phyloP scores from a whole-genome alignment of 1,140 invertebrate genomes.

The Lerema accius region DNA sequence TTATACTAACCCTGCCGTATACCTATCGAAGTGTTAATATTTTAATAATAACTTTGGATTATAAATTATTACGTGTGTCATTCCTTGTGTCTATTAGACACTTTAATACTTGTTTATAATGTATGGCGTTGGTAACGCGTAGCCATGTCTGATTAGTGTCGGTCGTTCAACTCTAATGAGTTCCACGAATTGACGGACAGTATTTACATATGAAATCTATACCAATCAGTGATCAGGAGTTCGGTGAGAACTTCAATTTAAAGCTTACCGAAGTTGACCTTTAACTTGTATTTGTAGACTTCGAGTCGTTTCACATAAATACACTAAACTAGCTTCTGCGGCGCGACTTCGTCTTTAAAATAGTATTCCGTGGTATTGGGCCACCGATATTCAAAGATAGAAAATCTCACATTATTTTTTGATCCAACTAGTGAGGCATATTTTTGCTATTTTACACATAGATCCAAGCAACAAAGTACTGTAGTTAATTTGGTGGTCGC shows the following conservation, averaged over 20 bases:
- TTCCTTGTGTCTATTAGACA: conserved; percentile 40
- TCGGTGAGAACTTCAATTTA: conserved; percentile 25
- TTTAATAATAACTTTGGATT: conserved; percentile 57
- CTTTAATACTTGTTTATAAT: conserved; percentile 50
- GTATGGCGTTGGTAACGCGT: conserved; percentile 38
- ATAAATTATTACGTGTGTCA: conserved; percentile 49
- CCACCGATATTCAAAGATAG: too few relatives aligned
- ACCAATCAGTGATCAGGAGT: conserved; percentile 26
- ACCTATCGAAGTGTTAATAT: conserved; percentile 61
- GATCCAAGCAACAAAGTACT: neutral
- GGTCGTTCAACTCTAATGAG: conserved; percentile 42
- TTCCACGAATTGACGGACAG: conserved; percentile 25
- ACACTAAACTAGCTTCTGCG: too few relatives aligned
- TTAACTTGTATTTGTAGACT: conserved; percentile 12
- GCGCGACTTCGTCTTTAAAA: too few relatives aligned
- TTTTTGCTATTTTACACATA: neutral
- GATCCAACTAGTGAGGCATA: too few relatives aligned
- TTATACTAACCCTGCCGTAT: conserved; percentile 46
- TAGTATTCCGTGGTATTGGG: too few relatives aligned
- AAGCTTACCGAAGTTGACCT: conserved; percentile 24
- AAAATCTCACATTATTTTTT: too few relatives aligned
- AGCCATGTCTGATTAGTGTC: conserved; percentile 38
- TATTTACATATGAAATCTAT: conserved; percentile 32
- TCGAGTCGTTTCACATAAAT: neutral
- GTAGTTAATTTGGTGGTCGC: too few relatives aligned